These are phyloP conservation scores for Deilephila elpenor DNA, from an alignment of 2,888 invertebrate genomes.

Conservation along the genomic window DNA sequence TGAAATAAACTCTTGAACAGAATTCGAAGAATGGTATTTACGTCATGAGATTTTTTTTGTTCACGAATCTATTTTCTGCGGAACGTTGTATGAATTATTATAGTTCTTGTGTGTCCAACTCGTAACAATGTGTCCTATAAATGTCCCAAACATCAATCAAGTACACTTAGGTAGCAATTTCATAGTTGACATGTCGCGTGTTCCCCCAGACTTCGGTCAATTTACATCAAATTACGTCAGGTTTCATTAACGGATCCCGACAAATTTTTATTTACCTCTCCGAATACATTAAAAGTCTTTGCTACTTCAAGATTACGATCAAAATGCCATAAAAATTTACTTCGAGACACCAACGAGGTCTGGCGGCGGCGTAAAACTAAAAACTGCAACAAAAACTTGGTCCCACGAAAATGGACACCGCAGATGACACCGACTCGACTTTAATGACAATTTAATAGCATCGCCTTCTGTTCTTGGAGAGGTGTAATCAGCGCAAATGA, in stretches of 20 bases:
- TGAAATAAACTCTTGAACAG: neutral
- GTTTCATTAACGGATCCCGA: constrained; percentile 76
- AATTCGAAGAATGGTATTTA: constrained; percentile 12
- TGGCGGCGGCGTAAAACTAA: constrained; percentile 66
- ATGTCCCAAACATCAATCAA: constrained; percentile 62
- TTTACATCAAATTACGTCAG: constrained; percentile 81
- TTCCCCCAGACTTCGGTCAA: constrained; percentile 68
- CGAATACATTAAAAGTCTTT: constrained; percentile 48
- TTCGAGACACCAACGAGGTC: constrained; percentile 37
- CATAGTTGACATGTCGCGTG: constrained; percentile 83
- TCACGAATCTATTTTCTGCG: neutral
- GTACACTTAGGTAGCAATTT: constrained; percentile 77
- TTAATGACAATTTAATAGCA: constrained; percentile 84
- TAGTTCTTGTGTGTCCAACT: neutral
- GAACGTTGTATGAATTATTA: constrained; percentile 1
- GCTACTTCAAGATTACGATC: constrained; percentile 51
- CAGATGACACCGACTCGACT: constrained; percentile 81
- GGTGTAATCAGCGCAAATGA: constrained; percentile 79
- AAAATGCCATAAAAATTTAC: constrained; percentile 49
- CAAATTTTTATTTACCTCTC: constrained; percentile 51
- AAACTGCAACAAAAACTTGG: constrained; percentile 80
- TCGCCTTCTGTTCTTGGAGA: constrained; percentile 75
- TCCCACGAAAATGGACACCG: constrained; percentile 74
- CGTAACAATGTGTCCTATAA: constrained; percentile 37
- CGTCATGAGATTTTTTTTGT: neutral